These are phyloP conservation scores for Corydoras maculifer DNA, from an alignment of 2,113 vertebrate species.

Conservation along the genomic window DNA sequence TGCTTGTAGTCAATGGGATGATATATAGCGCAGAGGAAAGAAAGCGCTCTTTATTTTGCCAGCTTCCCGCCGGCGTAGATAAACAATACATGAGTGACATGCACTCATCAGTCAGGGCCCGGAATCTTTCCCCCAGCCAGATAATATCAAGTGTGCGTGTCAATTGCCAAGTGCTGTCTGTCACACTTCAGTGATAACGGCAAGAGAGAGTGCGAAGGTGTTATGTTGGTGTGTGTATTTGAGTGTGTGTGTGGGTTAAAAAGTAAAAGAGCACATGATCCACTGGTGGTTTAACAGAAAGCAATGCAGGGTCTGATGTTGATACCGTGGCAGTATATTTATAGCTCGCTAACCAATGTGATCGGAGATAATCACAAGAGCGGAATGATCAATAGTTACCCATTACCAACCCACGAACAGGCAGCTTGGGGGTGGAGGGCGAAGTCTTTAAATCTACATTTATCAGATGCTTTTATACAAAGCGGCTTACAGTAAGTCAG, in stretches of 20 bases:
- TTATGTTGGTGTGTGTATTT: conserved; percentile 10
- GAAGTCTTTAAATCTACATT: too few relatives aligned
- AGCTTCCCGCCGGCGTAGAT: conserved; percentile 65
- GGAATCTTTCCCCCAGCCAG: conserved; percentile 76
- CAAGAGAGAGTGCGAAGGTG: conserved; percentile 38
- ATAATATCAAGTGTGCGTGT: conserved; percentile 88
- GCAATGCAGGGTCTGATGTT: conserved; percentile 5
- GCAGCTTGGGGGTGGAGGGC: too few relatives aligned
- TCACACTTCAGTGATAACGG: conserved; percentile 93
- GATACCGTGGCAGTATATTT: too few relatives aligned
- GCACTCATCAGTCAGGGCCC: conserved; percentile 77
- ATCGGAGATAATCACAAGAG: too few relatives aligned
- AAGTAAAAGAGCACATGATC: background rate
- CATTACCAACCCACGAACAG: too few relatives aligned
- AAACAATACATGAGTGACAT: conserved; percentile 89
- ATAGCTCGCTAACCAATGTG: too few relatives aligned
- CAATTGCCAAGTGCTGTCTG: conserved; percentile 87
- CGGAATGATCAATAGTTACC: too few relatives aligned
- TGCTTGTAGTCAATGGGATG: conserved; percentile 35
- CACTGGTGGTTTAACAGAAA: conserved; percentile 28
- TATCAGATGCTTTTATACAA: too few relatives aligned
- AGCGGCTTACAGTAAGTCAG: too few relatives aligned
- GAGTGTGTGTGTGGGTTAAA: conserved; percentile 13
- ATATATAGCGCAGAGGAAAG: conserved; percentile 65
- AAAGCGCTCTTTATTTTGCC: conserved; percentile 44